Evolutionary conservation across 2,797 vertebrate species (phyloP), one percentile per base, ranked within the genome.

Genomic region (Peromyscus melanophrys): DNA sequence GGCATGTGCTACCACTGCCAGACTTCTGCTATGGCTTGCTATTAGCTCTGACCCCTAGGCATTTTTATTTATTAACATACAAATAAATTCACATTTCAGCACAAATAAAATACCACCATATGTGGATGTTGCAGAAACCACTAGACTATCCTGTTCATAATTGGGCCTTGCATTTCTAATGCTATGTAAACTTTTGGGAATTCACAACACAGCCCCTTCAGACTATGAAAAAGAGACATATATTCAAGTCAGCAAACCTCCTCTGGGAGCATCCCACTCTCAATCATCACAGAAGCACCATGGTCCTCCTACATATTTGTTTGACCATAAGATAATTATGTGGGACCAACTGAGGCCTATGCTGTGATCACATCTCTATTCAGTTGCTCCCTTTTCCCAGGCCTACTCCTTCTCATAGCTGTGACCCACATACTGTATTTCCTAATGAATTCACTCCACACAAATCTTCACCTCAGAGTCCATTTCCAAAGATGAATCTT

Each of bases 231-330:
- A 65, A 25, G 69, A 52, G 34, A 17, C 37, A 19, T 3, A 0
- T 89, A 69, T n/a, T 27, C 4, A n/a, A 21, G 4, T 46, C n/a
- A 23, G 52, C 0, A 0, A 2, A 31, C 4, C 23, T 25, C 61
- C 4, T 34, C 37, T 1, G 4, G 25, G 34, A 85, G 55, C 25
- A 40, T 31, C 71, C 34, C 67, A 63, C 29, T 13, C 23, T 14
- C 49, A 3, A 73, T 13, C 46, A 69, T 49, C 46, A 49, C 46
- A 49, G 46, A 49, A 4, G 10, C 34, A 77, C 40, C 73, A 14
- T 27, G 0, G 1, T 1, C 76, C 16, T 2, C 9, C 6, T 0
- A 0, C 6, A 9, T 7, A 13, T 3, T 11, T 76, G 9, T 29
- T 52, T 77, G 40, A 55, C 23, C 11, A 78, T 9, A 83, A 65